Percentiles rank a stretch among this genome's conserved stretches.
phyloP scores from a whole-genome alignment of 2,888 invertebrate species.

The Lasius fuliginosus region DNA sequence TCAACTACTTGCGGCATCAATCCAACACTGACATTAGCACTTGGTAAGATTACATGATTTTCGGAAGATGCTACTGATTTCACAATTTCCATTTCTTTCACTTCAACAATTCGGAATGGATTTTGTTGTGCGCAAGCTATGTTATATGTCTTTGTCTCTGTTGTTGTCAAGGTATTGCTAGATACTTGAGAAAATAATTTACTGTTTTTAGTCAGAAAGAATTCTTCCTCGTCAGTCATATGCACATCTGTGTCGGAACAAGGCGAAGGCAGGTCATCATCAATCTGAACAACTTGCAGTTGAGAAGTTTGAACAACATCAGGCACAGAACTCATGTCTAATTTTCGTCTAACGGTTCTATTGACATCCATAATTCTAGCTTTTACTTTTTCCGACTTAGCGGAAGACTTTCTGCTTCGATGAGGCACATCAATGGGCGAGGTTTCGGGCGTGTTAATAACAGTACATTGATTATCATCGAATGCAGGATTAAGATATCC shows the following conservation, averaged over 20 bases:
- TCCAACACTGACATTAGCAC: conserved; percentile 81
- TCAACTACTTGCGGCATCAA: conserved; percentile 85
- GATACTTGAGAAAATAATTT: conserved; percentile 91
- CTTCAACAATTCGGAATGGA: conserved; percentile 89
- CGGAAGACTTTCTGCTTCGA: conserved; percentile 79
- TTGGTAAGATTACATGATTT: conserved; percentile 83
- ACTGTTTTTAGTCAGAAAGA: conserved; percentile 89
- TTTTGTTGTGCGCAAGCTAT: conserved; percentile 75
- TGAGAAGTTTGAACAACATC: conserved; percentile 84
- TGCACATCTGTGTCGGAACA: conserved; percentile 67
- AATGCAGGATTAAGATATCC: conserved; percentile 85
- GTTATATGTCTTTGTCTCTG: conserved; percentile 64
- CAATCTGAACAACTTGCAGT: conserved; percentile 69
- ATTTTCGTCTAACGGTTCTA: conserved; percentile 89
- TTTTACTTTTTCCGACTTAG: conserved; percentile 83
- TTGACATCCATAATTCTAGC: conserved; percentile 89
- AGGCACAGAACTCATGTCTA: conserved; percentile 87
- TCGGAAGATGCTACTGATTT: conserved; percentile 89
- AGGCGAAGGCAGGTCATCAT: conserved; percentile 71
- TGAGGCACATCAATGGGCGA: conserved; percentile 76
- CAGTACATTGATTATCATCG: conserved; percentile 77
- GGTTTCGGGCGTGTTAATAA: conserved; percentile 74
- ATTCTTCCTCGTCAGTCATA: conserved; percentile 79
- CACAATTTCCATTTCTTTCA: conserved; percentile 90
- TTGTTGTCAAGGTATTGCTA: conserved; percentile 84